These are phyloP conservation scores for Eudemis profundana DNA, from an alignment of 2,888 invertebrate genomes.

Conservation along the genomic window DNA sequence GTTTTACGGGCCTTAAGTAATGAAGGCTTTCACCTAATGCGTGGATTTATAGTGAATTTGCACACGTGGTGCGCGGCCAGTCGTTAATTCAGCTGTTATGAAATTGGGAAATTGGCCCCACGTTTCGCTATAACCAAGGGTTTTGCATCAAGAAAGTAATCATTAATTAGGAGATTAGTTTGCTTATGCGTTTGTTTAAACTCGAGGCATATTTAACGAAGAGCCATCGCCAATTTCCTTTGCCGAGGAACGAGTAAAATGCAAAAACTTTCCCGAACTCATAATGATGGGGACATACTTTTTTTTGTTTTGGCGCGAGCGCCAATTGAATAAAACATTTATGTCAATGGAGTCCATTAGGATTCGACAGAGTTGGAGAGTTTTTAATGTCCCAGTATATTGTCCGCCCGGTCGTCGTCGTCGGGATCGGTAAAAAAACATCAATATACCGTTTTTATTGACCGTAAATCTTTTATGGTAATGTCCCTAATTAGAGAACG, in stretches of 20 bases:
- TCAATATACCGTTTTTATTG: slow-evolving; percentile 45
- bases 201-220: slow-evolving; percentile 19
- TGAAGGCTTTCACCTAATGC: slow-evolving; percentile 83
- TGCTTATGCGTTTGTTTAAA: slow-evolving; percentile 1
- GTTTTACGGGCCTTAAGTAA: slow-evolving; percentile 85
- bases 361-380: slow-evolving; percentile 70
- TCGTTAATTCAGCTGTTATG: slow-evolving; percentile 63
- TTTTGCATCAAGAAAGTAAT: slow-evolving; percentile 5
- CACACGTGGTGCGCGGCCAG: slow-evolving; percentile 71
- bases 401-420: slow-evolving; percentile 54
- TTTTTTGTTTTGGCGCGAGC: slow-evolving; percentile 79
- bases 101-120: slow-evolving; percentile 33
- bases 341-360: slow-evolving; percentile 82
- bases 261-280: slow-evolving; percentile 76
- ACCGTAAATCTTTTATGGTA: slow-evolving; percentile 46
- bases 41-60: slow-evolving; percentile 79
- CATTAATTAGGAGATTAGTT: slow-evolving; percentile 6
- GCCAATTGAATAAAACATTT: slow-evolving; percentile 83
- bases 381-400: slow-evolving; percentile 67
- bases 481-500: slow-evolving; percentile 39
- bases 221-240: slow-evolving; percentile 36
- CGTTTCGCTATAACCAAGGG: slow-evolving; percentile 14
- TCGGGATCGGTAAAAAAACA: slow-evolving; percentile 53
- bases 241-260: slow-evolving; percentile 71
- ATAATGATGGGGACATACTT: slow-evolving; percentile 79